phyloP scores from a whole-genome alignment of 2,888 invertebrate species.

The Drosophila cognata region DNA sequence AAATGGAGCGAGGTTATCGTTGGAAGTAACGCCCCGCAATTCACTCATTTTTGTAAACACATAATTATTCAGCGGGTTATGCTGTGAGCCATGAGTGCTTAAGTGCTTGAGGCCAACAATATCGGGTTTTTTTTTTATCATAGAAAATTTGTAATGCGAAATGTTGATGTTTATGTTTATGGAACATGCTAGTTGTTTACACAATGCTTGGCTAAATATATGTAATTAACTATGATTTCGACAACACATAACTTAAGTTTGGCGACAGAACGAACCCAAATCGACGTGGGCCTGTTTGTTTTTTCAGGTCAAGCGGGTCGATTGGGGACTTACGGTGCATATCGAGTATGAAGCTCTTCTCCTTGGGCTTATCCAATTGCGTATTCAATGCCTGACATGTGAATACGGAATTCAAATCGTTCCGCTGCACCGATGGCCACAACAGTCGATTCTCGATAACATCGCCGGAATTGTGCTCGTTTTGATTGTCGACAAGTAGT shows the following conservation, averaged over 20 bases:
- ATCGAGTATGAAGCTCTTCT: constrained; percentile 90
- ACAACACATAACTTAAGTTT: neutral
- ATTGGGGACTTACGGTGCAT: constrained; percentile 90
- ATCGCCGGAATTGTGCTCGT: constrained; percentile 93
- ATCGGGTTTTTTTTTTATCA: neutral
- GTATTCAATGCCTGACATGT: constrained; percentile 96
- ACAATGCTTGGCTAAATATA: neutral
- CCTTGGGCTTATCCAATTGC: constrained; percentile 91
- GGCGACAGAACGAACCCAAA: neutral
- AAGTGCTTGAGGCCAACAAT: constrained; percentile 2
- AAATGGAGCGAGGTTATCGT: constrained; percentile 41
- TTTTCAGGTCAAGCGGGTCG: constrained; percentile 10
- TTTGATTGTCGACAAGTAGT: constrained; percentile 91
- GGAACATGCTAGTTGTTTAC: neutral
- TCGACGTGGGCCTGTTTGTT: neutral
- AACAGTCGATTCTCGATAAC: constrained; percentile 93
- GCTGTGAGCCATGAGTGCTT: neutral
- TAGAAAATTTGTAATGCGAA: constrained; percentile 12
- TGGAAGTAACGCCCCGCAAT: constrained; percentile 27
- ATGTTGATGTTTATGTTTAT: constrained; percentile 17
- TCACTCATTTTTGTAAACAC: constrained; percentile 50
- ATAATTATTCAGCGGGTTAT: constrained; percentile 60
- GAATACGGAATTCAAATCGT: constrained; percentile 93
- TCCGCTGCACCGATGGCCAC: constrained; percentile 90
- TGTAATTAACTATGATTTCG: neutral